Evolutionary conservation across 2,888 invertebrate genomes (phyloP), one percentile per base, ranked within the genome.

Genomic region (Listrodromus nycthemerus): DNA sequence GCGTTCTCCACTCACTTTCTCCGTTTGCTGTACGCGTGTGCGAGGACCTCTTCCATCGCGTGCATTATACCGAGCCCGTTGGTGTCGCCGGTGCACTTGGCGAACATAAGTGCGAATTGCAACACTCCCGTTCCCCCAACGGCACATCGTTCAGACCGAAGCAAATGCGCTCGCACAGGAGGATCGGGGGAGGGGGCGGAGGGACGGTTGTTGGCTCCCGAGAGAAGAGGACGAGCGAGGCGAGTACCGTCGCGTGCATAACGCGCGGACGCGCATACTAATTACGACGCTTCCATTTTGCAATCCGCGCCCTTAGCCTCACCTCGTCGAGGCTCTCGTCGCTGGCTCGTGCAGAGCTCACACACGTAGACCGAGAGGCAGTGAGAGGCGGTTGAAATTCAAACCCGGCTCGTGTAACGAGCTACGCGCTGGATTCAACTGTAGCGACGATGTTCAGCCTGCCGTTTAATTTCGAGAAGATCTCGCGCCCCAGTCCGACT

Each of bases 41-140:
- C 63, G 24, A 41, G 75, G 24, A 61, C 74, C 50, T 58, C 65
- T 63, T 48, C 21, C 21, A 24, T 1, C 63, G 63, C 37, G 21
- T 33, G 65, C 69, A 82, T 63, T 78, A 82, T 75, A 27, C 69
- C n/a, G 41, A 74, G 52, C 69, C 37, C 66, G 61, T 52, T 61
- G 78, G 78, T 75, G 73, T 74, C 69, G 82, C 69, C 55, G 94
- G 94, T 95, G 94, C 95, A 95, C 95, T 95, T 95, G 95, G 94
- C 94, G 94, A 95, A 95, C 95, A 95, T 95, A 95, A 95, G 95
- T 95, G 95, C 95, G 95, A 95, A 95, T 95, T 95, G 95, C 95
- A 94, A 95, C 95, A 95, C 95, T 95, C 95, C 95, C 94, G 94
- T 74, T 94, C 94, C 94, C 94, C 94, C 94, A 94, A 30, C 73